These are phyloP conservation scores for Hyles lineata DNA, from an alignment of 2,888 invertebrate genomes.

Conservation along the genomic window DNA sequence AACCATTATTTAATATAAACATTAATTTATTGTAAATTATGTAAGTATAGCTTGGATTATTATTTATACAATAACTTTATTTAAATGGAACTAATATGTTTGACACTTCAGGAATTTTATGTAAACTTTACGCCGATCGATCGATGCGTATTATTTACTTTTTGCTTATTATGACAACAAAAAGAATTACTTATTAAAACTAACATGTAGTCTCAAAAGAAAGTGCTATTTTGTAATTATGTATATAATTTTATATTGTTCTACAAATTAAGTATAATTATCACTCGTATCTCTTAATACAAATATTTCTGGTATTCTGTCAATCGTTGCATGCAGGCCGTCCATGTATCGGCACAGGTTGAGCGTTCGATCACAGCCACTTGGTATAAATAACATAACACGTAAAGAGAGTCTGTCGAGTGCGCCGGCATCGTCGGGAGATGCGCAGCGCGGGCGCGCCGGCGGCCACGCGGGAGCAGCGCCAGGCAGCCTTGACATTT, in stretches of 20 bases:
- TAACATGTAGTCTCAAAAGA: not conserved
- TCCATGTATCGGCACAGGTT: conserved; percentile 59
- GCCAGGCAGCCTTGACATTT: conserved; percentile 80
- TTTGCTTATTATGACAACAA: no score
- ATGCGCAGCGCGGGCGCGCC: conserved; percentile 54
- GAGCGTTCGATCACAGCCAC: conserved; percentile 80
- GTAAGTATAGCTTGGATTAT: not conserved
- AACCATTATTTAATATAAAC: not conserved
- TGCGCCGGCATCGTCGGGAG: conserved; percentile 50
- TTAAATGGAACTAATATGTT: not conserved
- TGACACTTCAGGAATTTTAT: no score
- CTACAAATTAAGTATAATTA: conserved; percentile 18
- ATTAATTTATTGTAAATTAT: conserved; percentile 1
- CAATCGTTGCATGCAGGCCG: conserved; percentile 64
- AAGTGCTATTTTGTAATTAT: not conserved
- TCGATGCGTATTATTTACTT: no score
- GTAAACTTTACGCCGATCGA: no score
- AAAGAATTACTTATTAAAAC: no score
- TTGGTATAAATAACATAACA: conserved; percentile 65
- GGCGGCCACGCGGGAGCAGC: conserved; percentile 53
- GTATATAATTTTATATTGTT: conserved; percentile 18
- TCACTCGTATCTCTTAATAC: not conserved
- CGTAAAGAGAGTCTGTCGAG: conserved; percentile 60
- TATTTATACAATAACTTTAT: not conserved
- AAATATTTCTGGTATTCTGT: conserved; percentile 52